Conservation (phyloP, 1,140 invertebrate species). For the Drosophila pseudoobscura region DNA sequence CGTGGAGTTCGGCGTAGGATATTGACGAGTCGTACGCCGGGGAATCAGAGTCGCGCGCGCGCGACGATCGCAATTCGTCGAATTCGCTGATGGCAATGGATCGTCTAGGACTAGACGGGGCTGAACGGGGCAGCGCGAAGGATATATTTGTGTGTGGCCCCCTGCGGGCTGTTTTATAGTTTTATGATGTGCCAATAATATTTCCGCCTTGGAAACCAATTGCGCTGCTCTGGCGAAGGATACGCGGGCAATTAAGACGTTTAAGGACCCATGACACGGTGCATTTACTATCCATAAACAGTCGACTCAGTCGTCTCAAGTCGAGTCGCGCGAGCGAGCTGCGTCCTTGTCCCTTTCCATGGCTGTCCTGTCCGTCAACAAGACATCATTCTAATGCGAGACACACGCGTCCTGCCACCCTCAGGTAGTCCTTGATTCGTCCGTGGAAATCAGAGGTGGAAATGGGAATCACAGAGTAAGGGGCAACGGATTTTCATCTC, state of each 20-base stretch:
- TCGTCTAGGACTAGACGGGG: constrained; percentile 29
- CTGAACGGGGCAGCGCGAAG: constrained; percentile 12
- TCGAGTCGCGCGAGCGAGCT: constrained; percentile 67
- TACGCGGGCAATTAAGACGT: constrained; percentile 77
- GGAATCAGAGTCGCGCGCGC: constrained; percentile 59
- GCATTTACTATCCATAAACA: constrained; percentile 74
- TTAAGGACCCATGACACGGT: constrained; percentile 80
- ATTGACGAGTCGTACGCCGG: constrained; percentile 68
- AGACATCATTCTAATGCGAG: constrained; percentile 76
- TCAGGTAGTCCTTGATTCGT: constrained; percentile 72
- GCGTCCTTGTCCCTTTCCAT: constrained; percentile 51
- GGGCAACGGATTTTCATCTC: constrained; percentile 42
- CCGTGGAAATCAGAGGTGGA: constrained; percentile 46
- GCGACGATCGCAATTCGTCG: constrained; percentile 48
- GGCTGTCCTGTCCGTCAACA: constrained; percentile 37
- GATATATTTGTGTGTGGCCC: constrained; percentile 36
- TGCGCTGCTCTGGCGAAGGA: constrained; percentile 67
- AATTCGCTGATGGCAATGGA: constrained; percentile 64
- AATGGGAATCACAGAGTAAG: constrained; percentile 19
- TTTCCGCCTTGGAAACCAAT: constrained; percentile 79
- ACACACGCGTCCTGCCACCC: constrained; percentile 65
- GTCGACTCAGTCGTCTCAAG: constrained; percentile 32
- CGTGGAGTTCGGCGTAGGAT: constrained; percentile 56
- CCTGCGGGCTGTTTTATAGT: constrained; percentile 80
- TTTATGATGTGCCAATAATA: constrained; percentile 82